Conservation (phyloP, 2,888 invertebrate genomes). For the Pelosia muscerda region DNA sequence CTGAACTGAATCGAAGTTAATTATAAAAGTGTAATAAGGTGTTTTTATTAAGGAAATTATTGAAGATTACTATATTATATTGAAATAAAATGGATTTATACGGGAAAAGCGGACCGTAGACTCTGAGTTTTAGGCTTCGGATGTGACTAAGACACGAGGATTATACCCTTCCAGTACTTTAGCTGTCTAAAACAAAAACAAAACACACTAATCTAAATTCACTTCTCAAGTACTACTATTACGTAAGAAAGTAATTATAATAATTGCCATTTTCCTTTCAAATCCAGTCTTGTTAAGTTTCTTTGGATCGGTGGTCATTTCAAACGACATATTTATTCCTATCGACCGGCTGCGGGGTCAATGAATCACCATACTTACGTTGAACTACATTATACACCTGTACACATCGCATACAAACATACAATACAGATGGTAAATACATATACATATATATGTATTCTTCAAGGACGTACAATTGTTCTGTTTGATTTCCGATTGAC, state of each 20-base stretch:
- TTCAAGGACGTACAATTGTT: constrained; percentile 45
- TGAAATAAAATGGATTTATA: no score
- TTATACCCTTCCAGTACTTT: no score
- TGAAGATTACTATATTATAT: no score
- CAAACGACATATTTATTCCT: constrained; percentile 35
- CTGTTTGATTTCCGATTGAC: constrained; percentile 34
- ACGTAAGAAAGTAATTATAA: not conserved
- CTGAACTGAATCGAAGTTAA: no score
- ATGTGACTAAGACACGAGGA: no score
- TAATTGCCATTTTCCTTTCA: constrained; percentile 18
- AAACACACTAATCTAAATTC: not conserved
- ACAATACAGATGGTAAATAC: constrained; percentile 27
- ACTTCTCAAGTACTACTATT: not conserved
- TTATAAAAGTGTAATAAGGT: no score
- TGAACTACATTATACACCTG: not conserved
- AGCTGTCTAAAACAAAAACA: not conserved
- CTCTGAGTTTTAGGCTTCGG: no score
- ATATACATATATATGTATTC: constrained; percentile 26
- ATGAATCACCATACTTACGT: constrained; percentile 30
- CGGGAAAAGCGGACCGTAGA: no score
- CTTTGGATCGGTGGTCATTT: constrained; percentile 38
- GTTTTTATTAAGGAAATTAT: no score
- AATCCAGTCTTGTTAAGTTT: constrained; percentile 25
- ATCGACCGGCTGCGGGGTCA: constrained; percentile 50
- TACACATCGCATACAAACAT: constrained; percentile 19